phyloP scores from a whole-genome alignment of 2,888 invertebrate genomes.

The Chaetoderma sp. region DNA sequence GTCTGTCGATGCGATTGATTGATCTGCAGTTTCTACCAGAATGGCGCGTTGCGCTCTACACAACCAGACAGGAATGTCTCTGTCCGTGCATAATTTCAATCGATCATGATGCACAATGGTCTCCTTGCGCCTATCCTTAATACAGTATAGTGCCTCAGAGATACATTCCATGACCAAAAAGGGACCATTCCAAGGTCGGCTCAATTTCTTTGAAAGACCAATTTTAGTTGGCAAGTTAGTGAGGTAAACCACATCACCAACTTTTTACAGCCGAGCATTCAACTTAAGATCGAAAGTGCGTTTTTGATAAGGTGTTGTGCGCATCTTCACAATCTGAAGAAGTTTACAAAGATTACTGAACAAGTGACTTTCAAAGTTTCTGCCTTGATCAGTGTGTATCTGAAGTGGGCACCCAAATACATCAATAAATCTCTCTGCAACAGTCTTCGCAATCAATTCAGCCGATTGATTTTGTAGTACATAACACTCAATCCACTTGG shows the following conservation, averaged over 20 bases:
- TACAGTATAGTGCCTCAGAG: neutral
- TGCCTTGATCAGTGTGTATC: too few species aligned
- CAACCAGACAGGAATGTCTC: neutral
- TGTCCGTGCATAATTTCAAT: neutral
- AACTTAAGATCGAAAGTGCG: neutral
- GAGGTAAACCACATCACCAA: neutral
- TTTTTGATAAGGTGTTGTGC: conserved; percentile 31
- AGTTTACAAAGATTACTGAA: too few species aligned
- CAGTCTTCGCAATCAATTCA: conserved; percentile 17
- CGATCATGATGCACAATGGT: neutral
- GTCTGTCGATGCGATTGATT: too few species aligned
- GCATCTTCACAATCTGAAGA: conserved; percentile 8
- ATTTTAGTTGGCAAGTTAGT: neutral
- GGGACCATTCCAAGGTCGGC: neutral
- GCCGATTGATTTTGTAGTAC: neutral
- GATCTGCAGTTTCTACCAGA: too few species aligned
- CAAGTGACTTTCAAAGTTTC: too few species aligned
- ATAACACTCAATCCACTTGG: neutral
- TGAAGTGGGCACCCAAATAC: too few species aligned
- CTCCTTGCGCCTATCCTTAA: neutral
- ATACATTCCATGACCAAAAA: neutral
- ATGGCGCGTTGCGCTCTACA: neutral
- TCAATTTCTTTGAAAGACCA: neutral
- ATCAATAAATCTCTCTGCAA: too few species aligned
- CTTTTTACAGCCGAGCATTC: neutral